These are phyloP conservation scores for Trachelus iudaicus DNA, from an alignment of 2,888 invertebrate species.

Conservation along the genomic window DNA sequence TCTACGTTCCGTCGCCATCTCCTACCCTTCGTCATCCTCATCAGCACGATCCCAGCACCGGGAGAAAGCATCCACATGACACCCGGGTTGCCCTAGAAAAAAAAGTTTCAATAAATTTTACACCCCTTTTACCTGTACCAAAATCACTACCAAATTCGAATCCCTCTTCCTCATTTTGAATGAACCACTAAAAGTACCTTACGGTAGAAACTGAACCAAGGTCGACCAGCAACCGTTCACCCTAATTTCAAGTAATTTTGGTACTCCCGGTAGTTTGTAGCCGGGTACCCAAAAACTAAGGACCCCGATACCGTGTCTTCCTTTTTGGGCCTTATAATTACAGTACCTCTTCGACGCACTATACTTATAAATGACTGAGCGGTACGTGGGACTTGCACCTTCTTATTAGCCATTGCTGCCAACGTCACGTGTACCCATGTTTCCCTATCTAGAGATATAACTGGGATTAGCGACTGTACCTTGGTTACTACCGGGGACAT, in stretches of 20 bases:
- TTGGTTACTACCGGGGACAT: constrained; percentile 27
- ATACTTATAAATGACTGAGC: constrained; percentile 63
- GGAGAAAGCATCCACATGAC: background rate
- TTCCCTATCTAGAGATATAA: background rate
- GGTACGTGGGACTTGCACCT: constrained; percentile 65
- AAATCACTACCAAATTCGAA: background rate
- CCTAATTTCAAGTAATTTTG: background rate
- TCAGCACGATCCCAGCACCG: background rate
- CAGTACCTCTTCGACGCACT: constrained; percentile 61
- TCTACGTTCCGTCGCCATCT: background rate
- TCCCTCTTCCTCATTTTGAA: background rate
- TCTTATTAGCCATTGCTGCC: constrained; percentile 49
- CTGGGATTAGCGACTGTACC: background rate
- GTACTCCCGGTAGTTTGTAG: constrained; percentile 26
- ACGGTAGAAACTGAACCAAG: background rate
- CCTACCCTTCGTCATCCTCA: background rate
- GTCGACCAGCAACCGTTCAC: background rate
- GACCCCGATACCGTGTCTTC: constrained; percentile 26
- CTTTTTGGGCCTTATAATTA: constrained; percentile 67
- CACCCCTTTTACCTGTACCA: background rate
- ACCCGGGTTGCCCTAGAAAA: background rate
- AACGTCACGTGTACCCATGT: background rate
- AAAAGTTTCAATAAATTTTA: background rate
- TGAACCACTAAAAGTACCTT: background rate
- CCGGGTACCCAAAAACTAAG: constrained; percentile 29